phyloP scores from a whole-genome alignment of 2,797 vertebrate genomes.

The Danio choprae region DNA sequence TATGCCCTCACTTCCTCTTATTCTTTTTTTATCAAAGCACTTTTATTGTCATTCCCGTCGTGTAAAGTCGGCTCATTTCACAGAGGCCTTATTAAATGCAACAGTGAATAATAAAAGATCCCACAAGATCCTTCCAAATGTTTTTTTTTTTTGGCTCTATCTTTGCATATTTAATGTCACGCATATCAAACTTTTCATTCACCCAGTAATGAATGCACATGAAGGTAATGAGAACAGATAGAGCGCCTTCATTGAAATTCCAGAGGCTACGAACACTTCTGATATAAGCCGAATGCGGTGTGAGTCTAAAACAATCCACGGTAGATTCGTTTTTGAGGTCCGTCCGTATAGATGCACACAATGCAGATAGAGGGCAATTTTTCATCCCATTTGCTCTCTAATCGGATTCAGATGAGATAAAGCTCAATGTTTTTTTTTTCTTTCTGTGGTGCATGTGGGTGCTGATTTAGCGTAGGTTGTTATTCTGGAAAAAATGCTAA shows the following conservation, averaged over 20 bases:
- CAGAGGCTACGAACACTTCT: slow-evolving; percentile 2
- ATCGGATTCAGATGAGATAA: slow-evolving; percentile 71
- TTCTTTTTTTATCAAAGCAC: slow-evolving; percentile 64
- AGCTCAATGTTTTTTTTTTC: slow-evolving; percentile 47
- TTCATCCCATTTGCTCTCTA: slow-evolving; percentile 72
- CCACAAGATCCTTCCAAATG: slow-evolving; percentile 32
- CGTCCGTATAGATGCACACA: background rate
- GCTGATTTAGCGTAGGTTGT: background rate
- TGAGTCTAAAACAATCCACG: slow-evolving; percentile 48
- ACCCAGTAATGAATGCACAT: slow-evolving; percentile 1
- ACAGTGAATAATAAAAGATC: slow-evolving; percentile 20
- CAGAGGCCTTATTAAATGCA: slow-evolving; percentile 24
- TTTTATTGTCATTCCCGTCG: slow-evolving; percentile 15
- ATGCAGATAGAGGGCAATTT: slow-evolving; percentile 67
- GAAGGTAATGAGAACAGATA: slow-evolving; percentile 9
- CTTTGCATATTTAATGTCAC: slow-evolving; percentile 37
- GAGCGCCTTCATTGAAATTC: slow-evolving; percentile 33
- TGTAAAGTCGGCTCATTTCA: slow-evolving; percentile 10
- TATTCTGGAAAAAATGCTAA: background rate
- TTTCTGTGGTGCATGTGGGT: background rate
- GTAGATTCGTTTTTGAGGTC: slow-evolving; percentile 58
- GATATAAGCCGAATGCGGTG: slow-evolving; percentile 7
- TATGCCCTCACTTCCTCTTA: slow-evolving; percentile 75
- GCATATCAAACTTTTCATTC: slow-evolving; percentile 12
- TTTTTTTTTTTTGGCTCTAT: background rate